These are phyloP conservation scores for Lydus trimaculatus DNA, from an alignment of 2,888 invertebrate genomes.

Conservation along the genomic window DNA sequence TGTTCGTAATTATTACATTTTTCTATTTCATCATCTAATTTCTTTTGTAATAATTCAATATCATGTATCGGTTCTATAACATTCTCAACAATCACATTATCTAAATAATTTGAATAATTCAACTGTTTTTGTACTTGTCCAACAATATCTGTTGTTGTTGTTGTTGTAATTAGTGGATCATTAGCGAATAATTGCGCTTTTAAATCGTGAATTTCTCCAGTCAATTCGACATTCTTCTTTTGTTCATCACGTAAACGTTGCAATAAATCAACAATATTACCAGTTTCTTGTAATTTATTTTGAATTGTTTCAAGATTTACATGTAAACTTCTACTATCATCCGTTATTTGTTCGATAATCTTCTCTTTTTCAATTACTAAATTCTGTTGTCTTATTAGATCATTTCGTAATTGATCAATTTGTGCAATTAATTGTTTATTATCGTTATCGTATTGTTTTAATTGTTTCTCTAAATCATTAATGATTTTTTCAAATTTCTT, in stretches of 20 bases:
- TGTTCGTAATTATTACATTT: conserved; percentile 7
- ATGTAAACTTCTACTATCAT: conserved; percentile 65
- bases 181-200: conserved; percentile 53
- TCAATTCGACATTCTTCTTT: conserved; percentile 58
- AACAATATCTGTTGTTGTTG: conserved; percentile 61
- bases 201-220: conserved; percentile 51
- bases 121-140: conserved; percentile 67
- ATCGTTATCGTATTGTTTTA: conserved; percentile 35
- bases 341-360: conserved; percentile 67
- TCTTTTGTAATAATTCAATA: conserved; percentile 57
- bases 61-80: conserved; percentile 32
- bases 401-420: conserved; percentile 62
- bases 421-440: conserved; percentile 61
- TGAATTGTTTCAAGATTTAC: conserved; percentile 63
- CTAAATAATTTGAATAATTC: conserved; percentile 68
- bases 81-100: conserved; percentile 61
- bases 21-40: conserved; percentile 16
- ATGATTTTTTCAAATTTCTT: neutral
- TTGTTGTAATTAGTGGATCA: conserved; percentile 56
- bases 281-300: conserved; percentile 64
- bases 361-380: conserved; percentile 68
- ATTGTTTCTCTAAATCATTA: conserved; percentile 12
- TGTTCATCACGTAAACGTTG: conserved; percentile 66
- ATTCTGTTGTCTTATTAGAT: conserved; percentile 66
- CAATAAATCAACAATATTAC: conserved; percentile 60